Evolutionary conservation across 2,797 vertebrate genomes (phyloP), one percentile per base, ranked within the genome.

Genomic region (Hozukius guyotensis): DNA sequence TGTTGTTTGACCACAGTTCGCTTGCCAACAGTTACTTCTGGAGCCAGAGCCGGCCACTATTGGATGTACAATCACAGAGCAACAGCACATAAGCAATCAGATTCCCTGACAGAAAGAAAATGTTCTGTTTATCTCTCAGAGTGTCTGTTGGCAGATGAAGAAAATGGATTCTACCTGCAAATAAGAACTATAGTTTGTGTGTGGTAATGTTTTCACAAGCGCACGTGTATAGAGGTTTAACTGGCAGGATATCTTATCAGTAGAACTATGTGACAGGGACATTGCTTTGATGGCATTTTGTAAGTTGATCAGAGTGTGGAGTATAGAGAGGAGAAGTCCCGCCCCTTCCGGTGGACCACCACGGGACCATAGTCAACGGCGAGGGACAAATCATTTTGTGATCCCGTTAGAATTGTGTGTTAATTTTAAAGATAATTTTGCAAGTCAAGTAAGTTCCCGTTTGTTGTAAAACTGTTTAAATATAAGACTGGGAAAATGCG

Each of bases 1-100:
- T 82, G 86, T 91, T 85, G 89, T 93, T 94, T 92, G 89, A 91
- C 90, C 88, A 88, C 76, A 90, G 86, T 92, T 93, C 85, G 82
- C 84, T 81, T 80, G 72, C 77, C 83, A 83, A 75, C 78, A 74
- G 75, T 87, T 87, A 80, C 84, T 89, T 87, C 81, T 90, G 82
- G 78, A 91, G 80, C 86, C 59, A 68, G 61, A 80, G 76, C 38
- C 63, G n/a, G 80, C 79, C 78, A 61, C 72, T 86, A 85, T 87
- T 89, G 84, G 79, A 92, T 87, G 82, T 85, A 80, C 80, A 89
- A 91, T 93, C 86, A 89, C 82, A 88, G 83, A 86, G 72, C 75
- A 81, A 62, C 85, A 88, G 27, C 77, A 70, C 84, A 84, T 84
- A 88, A 80, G 83, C 84, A 90, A 92, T 91, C 83, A 81, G 68